A percentile compares a stretch with the other conserved stretches of the same genome.
These are phyloP conservation scores for Leucoptera coffeella DNA, from an alignment of 2,888 invertebrate species.

Conservation along the genomic window DNA sequence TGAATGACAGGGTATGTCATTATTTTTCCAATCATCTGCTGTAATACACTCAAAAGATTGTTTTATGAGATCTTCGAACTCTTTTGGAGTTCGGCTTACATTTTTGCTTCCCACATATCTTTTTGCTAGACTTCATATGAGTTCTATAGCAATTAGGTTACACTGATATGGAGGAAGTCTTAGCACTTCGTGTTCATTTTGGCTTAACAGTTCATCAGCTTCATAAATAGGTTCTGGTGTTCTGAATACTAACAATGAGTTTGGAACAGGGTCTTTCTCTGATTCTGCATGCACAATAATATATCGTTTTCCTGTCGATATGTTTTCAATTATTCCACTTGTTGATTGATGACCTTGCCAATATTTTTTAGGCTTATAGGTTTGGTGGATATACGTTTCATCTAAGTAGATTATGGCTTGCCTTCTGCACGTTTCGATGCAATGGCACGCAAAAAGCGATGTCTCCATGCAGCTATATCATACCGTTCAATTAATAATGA, in stretches of 20 bases:
- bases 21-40: too few relatives aligned
- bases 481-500: too few relatives aligned
- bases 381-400: slow-evolving; percentile 1
- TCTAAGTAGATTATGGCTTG: slow-evolving; percentile 1
- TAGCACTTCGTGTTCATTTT: background rate
- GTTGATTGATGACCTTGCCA: background rate
- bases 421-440: background rate
- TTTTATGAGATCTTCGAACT: too few relatives aligned
- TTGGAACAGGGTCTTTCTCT: too few relatives aligned
- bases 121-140: background rate
- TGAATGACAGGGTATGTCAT: too few relatives aligned
- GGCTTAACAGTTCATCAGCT: background rate
- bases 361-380: background rate
- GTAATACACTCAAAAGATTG: too few relatives aligned
- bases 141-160: background rate
- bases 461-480: slow-evolving; percentile 1
- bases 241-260: too few relatives aligned
- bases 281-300: too few relatives aligned
- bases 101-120: background rate
- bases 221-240: too few relatives aligned
- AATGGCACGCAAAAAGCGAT: slow-evolving; percentile 1
- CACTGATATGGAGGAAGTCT: too few relatives aligned
- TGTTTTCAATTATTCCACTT: background rate
- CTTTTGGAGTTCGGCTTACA: too few relatives aligned
- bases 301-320: too few relatives aligned